Percentiles rank a stretch among this genome's conserved stretches.
phyloP scores from a whole-genome alignment of 2,888 invertebrate genomes.

The Netelia melanura region DNA sequence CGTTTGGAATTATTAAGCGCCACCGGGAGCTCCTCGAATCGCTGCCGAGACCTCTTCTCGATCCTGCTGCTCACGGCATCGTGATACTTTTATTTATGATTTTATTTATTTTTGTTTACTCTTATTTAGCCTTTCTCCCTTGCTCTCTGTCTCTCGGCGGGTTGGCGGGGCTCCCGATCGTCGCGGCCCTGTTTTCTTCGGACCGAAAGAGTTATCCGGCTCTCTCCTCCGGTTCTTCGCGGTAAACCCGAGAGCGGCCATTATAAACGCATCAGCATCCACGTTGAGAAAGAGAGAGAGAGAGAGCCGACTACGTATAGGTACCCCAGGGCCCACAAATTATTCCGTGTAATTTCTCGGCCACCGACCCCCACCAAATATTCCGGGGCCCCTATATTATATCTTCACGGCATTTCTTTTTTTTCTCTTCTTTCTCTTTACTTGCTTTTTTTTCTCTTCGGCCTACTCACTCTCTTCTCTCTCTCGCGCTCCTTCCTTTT shows the following conservation, averaged over 20 bases:
- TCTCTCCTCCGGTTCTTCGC: slow-evolving; percentile 70
- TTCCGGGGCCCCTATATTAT: slow-evolving; percentile 70
- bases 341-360: slow-evolving; percentile 81
- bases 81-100: slow-evolving; percentile 63
- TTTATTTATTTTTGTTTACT: slow-evolving; percentile 69
- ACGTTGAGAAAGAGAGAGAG: slow-evolving; percentile 61
- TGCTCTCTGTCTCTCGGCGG: slow-evolving; percentile 48
- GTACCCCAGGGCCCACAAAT: slow-evolving; percentile 79
- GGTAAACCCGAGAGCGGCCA: slow-evolving; percentile 81
- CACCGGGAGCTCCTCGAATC: slow-evolving; percentile 42
- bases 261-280: slow-evolving; percentile 83
- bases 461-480: slow-evolving; percentile 37
- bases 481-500: slow-evolving; percentile 44
- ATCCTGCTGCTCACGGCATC: not conserved
- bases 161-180: slow-evolving; percentile 63
- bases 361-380: slow-evolving; percentile 74
- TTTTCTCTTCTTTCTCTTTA: slow-evolving; percentile 49
- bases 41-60: not conserved
- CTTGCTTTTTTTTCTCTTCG: slow-evolving; percentile 41
- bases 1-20: slow-evolving; percentile 61
- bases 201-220: slow-evolving; percentile 49
- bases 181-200: slow-evolving; percentile 54
- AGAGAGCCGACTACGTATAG: slow-evolving; percentile 51
- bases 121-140: slow-evolving; percentile 62
- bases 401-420: slow-evolving; percentile 55